These are phyloP conservation scores for Eudemis profundana DNA, from an alignment of 2,888 invertebrate genomes.

Conservation along the genomic window DNA sequence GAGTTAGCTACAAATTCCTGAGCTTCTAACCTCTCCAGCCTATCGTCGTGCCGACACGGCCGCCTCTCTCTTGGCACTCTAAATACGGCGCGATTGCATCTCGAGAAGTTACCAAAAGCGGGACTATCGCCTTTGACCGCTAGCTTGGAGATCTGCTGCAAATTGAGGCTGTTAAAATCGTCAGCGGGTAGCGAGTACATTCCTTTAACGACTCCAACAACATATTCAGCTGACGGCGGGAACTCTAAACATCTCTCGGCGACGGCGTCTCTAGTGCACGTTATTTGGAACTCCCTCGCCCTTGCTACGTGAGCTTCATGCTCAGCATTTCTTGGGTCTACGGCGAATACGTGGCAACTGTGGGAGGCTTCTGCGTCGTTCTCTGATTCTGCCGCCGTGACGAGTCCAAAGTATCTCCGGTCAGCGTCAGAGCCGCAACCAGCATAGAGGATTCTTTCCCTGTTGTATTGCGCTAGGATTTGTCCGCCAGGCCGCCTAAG, in stretches of 20 bases:
- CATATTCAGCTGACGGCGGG: constrained; percentile 93
- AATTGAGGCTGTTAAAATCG: constrained; percentile 71
- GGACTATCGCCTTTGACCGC: constrained; percentile 79
- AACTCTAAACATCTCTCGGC: constrained; percentile 94
- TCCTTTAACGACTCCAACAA: constrained; percentile 89
- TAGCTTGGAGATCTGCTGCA: constrained; percentile 77
- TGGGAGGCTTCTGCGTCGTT: constrained; percentile 86
- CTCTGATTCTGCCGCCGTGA: constrained; percentile 90
- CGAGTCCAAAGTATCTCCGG: constrained; percentile 95
- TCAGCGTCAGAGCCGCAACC: constrained; percentile 96
- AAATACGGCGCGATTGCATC: constrained; percentile 70
- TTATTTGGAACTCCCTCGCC: constrained; percentile 93
- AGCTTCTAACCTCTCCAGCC: constrained; percentile 72
- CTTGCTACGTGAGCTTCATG: constrained; percentile 92
- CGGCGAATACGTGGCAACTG: constrained; percentile 97
- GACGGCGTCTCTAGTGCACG: constrained; percentile 92
- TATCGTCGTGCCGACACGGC: constrained; percentile 68
- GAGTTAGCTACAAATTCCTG: constrained; percentile 89
- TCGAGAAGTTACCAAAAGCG: constrained; percentile 71
- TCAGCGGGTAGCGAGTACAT: constrained; percentile 88
- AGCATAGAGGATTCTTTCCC: constrained; percentile 94
- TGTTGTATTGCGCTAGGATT: constrained; percentile 94
- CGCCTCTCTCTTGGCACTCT: constrained; percentile 69
- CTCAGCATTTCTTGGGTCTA: constrained; percentile 93
- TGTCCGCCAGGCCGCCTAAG: constrained; percentile 92